A percentile compares a stretch with the other conserved stretches of the same genome.
phyloP scores from a whole-genome alignment of 2,113 vertebrate species.

The Microtus ochrogaster region DNA sequence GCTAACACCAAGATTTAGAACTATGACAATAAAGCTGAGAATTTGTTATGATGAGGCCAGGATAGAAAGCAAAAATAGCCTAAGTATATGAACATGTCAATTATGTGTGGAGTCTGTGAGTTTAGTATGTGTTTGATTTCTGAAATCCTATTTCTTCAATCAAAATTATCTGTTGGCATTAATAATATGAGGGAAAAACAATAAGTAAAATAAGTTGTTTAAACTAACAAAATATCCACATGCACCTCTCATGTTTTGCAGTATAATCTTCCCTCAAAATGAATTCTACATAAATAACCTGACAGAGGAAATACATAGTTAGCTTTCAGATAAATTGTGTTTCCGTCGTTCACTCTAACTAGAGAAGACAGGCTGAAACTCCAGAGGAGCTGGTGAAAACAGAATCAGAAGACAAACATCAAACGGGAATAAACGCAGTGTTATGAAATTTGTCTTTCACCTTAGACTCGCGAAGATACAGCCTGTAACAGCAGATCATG shows the following conservation, averaged over 20 bases:
- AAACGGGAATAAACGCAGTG: not conserved
- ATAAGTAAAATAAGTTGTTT: conserved; percentile 18
- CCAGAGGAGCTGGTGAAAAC: not conserved
- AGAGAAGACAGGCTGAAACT: not conserved
- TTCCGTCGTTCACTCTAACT: not conserved
- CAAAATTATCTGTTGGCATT: not conserved
- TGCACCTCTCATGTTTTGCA: not conserved
- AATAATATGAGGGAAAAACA: not conserved
- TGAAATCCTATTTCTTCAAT: not conserved
- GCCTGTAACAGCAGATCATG: not conserved
- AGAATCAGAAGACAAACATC: conserved; percentile 44
- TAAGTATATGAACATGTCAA: not conserved
- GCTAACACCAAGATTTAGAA: not conserved
- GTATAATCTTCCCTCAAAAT: conserved; percentile 28
- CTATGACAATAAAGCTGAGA: not conserved
- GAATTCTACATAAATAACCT: not conserved
- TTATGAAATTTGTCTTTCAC: conserved; percentile 48
- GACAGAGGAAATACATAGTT: not conserved
- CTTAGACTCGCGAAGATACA: not conserved
- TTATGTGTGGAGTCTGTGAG: not conserved
- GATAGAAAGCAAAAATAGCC: not conserved
- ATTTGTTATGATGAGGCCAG: not conserved
- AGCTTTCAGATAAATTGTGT: conserved; percentile 30
- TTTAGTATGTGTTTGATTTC: not conserved
- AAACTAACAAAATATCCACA: conserved; percentile 37